Evolutionary conservation across 2,797 vertebrate species (phyloP).

Genomic region (Thaleichthys pacificus): DNA sequence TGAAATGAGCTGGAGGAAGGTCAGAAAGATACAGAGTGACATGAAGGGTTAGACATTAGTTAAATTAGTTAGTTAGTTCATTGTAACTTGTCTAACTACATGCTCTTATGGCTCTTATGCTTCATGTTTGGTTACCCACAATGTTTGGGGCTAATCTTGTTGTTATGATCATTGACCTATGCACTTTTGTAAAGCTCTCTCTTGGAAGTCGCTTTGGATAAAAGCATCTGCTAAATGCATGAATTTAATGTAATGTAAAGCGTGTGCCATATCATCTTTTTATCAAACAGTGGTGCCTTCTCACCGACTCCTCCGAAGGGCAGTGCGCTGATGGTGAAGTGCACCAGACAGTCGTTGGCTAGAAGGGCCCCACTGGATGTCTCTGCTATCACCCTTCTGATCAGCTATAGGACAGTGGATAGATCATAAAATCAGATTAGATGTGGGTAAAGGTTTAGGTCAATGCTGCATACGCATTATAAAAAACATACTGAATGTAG

Average conservation of each 20-base stretch:
- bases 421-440: background rate
- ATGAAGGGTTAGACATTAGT: no score
- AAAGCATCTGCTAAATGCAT: no score
- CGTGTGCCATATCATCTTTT: background rate
- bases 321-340: constrained; percentile 75
- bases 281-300: constrained; percentile 30
- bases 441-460: background rate
- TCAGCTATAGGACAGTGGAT: constrained; percentile 61
- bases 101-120: no score
- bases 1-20: background rate
- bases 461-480: no score
- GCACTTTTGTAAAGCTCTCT: background rate
- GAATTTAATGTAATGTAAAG: no score
- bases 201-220: no score
- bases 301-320: constrained; percentile 91
- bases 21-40: background rate
- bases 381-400: constrained; percentile 80
- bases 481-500: no score
- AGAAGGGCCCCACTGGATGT: constrained; percentile 88
- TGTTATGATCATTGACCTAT: no score
- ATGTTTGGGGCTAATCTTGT: no score
- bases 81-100: no score
- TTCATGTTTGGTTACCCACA: no score
- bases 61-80: no score
- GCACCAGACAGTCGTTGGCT: constrained; percentile 86